Evolutionary conservation across 2,797 vertebrate genomes (phyloP).

Genomic region (Phaenicophaeus curvirostris): DNA sequence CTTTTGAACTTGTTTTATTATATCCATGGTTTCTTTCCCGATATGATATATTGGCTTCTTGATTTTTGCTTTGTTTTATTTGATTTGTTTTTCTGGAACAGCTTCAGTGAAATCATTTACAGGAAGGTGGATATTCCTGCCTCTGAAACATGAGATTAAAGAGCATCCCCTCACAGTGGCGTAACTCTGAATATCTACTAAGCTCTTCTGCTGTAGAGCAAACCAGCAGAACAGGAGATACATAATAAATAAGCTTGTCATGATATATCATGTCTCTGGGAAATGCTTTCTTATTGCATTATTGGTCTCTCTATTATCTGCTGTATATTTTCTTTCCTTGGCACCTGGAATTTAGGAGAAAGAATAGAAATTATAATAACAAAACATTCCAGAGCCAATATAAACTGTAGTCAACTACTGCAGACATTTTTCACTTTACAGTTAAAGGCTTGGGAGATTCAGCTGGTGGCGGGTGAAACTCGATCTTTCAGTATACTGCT

Average conservation of each 20-base stretch:
- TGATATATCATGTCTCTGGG: background rate
- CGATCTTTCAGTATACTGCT: background rate
- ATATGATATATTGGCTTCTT: background rate
- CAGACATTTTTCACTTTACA: background rate
- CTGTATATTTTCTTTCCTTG: background rate
- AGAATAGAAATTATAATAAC: background rate
- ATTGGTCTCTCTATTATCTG: background rate
- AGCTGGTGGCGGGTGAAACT: background rate
- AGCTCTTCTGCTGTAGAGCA: background rate
- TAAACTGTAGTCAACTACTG: rapidly evolving
- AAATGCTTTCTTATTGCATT: background rate
- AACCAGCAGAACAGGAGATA: background rate
- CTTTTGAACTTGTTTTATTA: background rate
- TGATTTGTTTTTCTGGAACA: background rate
- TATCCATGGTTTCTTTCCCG: background rate
- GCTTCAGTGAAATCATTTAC: background rate
- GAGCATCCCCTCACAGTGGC: background rate
- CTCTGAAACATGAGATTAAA: background rate
- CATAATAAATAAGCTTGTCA: background rate
- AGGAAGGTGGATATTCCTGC: background rate
- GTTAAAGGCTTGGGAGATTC: background rate
- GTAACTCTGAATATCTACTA: background rate
- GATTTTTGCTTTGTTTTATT: background rate
- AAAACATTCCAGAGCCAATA: background rate
- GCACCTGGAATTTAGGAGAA: background rate